Conservation (phyloP, 2,113 vertebrate genomes). For the Apistogramma diplotaenia region DNA sequence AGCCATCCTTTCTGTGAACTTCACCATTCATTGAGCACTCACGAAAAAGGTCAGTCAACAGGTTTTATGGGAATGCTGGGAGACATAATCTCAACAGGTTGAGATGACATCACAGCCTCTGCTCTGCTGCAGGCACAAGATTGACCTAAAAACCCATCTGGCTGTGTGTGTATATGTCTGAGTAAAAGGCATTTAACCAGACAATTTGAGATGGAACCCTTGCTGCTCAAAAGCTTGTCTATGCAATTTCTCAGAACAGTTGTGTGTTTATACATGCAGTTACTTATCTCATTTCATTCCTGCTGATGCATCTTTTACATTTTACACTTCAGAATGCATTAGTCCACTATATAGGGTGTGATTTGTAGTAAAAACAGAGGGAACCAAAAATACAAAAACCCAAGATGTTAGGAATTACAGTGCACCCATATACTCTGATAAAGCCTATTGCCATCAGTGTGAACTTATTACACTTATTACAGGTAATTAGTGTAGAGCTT, state of each 20-base stretch:
- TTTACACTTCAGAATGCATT: too few species aligned
- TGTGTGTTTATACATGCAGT: neutral
- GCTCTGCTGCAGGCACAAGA: conserved; percentile 24
- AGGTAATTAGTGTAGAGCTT: too few species aligned
- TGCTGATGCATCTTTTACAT: too few species aligned
- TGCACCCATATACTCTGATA: too few species aligned
- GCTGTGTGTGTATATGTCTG: conserved; percentile 18
- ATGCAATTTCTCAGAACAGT: neutral
- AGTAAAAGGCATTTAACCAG: conserved; percentile 32
- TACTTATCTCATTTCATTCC: too few species aligned
- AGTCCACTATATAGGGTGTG: too few species aligned
- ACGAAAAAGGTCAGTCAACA: conserved; percentile 48
- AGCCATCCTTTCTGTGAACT: neutral
- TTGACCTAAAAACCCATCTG: conserved; percentile 55
- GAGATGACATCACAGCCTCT: conserved; percentile 34
- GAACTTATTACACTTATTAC: too few species aligned
- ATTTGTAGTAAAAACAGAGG: too few species aligned
- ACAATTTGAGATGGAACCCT: conserved; percentile 25
- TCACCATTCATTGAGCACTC: conserved; percentile 7
- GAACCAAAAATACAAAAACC: too few species aligned
- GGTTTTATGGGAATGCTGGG: conserved; percentile 17
- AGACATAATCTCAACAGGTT: conserved; percentile 39
- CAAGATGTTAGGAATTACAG: too few species aligned
- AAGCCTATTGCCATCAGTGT: too few species aligned
- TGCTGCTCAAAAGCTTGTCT: neutral